Evolutionary conservation across 2,113 vertebrate genomes (phyloP).

Genomic region (Strix aluco): DNA sequence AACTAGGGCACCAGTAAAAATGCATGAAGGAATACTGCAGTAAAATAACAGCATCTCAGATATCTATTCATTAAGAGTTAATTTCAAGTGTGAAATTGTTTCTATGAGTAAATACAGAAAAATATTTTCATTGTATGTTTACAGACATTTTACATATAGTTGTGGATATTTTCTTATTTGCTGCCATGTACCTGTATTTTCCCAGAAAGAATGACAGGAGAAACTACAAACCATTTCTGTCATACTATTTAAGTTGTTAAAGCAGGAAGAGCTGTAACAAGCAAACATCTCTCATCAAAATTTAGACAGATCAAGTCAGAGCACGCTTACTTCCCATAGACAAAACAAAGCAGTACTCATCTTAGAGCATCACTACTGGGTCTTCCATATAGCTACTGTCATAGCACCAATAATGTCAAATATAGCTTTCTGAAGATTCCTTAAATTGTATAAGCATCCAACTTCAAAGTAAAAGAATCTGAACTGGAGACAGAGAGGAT

Average conservation of each 20-base stretch:
- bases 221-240: not conserved
- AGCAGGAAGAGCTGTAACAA: not conserved
- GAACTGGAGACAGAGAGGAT: not conserved
- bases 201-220: not conserved
- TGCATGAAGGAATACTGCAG: conserved; percentile 22
- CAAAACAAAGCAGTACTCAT: not conserved
- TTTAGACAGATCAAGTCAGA: not conserved
- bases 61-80: not conserved
- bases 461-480: not conserved
- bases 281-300: not conserved
- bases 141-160: not conserved
- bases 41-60: not conserved
- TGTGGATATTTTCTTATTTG: not conserved
- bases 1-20: conserved; percentile 63
- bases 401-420: not conserved
- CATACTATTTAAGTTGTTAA: not conserved
- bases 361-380: not conserved
- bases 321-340: not conserved
- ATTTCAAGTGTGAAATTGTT: not conserved
- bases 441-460: not conserved
- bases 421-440: not conserved
- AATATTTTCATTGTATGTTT: not conserved
- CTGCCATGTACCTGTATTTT: not conserved
- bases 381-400: not conserved
- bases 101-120: not conserved